A percentile compares a stretch with the other conserved stretches of the same genome.
phyloP scores from a whole-genome alignment of 2,113 vertebrate genomes.

The Columba livia region DNA sequence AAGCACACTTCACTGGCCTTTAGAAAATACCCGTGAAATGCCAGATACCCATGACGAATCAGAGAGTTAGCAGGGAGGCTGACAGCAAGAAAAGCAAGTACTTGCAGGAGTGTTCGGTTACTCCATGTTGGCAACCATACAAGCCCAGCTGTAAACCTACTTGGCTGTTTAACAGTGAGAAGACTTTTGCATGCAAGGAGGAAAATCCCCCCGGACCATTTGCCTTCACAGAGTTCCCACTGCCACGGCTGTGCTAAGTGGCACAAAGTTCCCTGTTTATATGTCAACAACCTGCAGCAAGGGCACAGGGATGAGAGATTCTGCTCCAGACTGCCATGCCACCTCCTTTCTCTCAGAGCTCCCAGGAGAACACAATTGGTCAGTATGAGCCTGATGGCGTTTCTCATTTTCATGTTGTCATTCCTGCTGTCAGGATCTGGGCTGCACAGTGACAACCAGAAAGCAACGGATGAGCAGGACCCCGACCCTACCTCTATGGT shows the following conservation, averaged over 20 bases:
- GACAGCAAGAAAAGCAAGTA: background rate
- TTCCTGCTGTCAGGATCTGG: background rate
- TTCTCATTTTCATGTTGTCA: background rate
- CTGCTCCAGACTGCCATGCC: background rate
- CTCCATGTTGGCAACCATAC: conserved; percentile 21
- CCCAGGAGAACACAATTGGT: background rate
- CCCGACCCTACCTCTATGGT: background rate
- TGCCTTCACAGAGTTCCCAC: background rate
- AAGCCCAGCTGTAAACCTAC: conserved; percentile 8
- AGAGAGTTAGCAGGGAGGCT: background rate
- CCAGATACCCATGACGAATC: conserved; percentile 42
- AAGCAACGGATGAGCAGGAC: background rate
- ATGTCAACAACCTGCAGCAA: background rate
- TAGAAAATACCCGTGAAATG: conserved; percentile 44
- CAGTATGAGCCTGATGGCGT: background rate
- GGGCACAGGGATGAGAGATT: background rate
- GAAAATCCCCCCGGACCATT: background rate
- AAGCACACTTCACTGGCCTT: conserved; percentile 5
- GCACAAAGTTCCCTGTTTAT: background rate
- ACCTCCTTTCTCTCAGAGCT: background rate
- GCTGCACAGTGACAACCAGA: background rate
- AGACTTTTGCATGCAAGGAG: background rate
- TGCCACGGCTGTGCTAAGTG: background rate
- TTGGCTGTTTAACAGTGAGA: conserved; percentile 10
- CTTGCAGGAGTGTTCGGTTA: conserved; percentile 5